Evolutionary conservation across 1,140 invertebrate genomes (phyloP).

Genomic region (Drosophila orena): DNA sequence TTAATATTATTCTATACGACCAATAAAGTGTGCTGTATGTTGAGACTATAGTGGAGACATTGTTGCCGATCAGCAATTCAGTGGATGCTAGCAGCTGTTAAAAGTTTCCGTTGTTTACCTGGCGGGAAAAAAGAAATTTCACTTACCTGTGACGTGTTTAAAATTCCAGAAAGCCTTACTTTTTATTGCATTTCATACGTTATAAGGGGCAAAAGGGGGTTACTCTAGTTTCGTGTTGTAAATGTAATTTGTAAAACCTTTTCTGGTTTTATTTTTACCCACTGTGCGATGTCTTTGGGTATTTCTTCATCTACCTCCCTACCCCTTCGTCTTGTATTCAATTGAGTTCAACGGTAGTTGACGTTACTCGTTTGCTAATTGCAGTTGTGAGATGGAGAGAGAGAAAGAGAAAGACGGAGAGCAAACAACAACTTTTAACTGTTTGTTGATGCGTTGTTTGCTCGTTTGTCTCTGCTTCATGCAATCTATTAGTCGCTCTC

Average conservation of each 20-base stretch:
- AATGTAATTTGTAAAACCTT: background rate
- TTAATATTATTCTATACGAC: too few species aligned
- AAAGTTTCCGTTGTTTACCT: constrained; percentile 21
- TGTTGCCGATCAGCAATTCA: background rate
- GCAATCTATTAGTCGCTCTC: constrained; percentile 60
- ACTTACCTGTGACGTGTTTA: constrained; percentile 12
- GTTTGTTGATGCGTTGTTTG: constrained; percentile 51
- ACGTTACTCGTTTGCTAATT: constrained; percentile 51
- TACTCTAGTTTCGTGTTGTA: background rate
- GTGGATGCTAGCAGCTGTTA: constrained; percentile 19
- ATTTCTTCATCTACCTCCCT: constrained; percentile 5
- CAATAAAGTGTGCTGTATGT: too few species aligned
- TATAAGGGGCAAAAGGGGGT: background rate
- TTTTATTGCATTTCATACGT: constrained; percentile 12
- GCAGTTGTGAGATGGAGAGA: constrained; percentile 17
- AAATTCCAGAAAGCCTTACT: background rate
- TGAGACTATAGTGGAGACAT: background rate
- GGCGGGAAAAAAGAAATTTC: constrained; percentile 2
- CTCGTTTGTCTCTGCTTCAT: constrained; percentile 45
- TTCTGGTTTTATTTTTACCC: background rate
- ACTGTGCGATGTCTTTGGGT: constrained; percentile 28
- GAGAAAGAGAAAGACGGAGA: background rate
- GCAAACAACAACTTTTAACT: constrained; percentile 50
- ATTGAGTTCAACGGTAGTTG: constrained; percentile 58
- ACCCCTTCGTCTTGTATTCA: constrained; percentile 21